Evolutionary conservation across 2,113 vertebrate species (phyloP), one percentile per base, ranked within the genome.

Genomic region (Thunnus thynnus): DNA sequence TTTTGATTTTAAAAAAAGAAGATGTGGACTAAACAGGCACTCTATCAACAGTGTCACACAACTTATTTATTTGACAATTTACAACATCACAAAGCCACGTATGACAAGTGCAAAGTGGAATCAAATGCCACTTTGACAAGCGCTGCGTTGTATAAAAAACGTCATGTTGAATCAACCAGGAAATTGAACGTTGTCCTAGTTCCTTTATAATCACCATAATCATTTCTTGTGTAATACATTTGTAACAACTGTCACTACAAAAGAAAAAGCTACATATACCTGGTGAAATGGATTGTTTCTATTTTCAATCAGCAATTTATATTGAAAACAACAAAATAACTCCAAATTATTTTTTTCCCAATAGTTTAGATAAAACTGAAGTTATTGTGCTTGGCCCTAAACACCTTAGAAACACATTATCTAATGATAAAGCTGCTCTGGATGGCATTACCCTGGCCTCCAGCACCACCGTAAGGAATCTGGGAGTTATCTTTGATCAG

Each of bases 141-240:
- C 47, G 30, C 9, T 56, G 62, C 8, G 30, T 13, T 3, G 61
- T 58, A 30, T 30, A 41, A 9, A 9, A 41, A 5, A 60, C 0
- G 2, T 79, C 52, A 69, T 1, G 2, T 7, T 55, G 71, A 63
- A 17, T 67, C 27, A 6, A 41, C 8, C 47, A 68, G 68, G 58
- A 79, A 65, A 82, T 57, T 71, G 52, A 85, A 78, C 30, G 66
- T 51, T 72, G 80, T 3, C 64, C 80, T 56, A 68, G 69, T 75
- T 87, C 58, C 16, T 72, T 55, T 36, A 48, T 41, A 66, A 57
- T 66, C 13, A 9, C 57, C 44, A 27, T 58, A 4, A 78, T 73
- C 65, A 82, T 82, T 73, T 60, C 41, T 74, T 58, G 3, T 18
- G 8, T 41, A 56, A 77, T 11, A 67, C 55, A 65, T 16, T 55